Percentiles rank a stretch among this genome's conserved stretches.
phyloP scores from a whole-genome alignment of 2,113 vertebrate species.

The Zosterops pallidus region DNA sequence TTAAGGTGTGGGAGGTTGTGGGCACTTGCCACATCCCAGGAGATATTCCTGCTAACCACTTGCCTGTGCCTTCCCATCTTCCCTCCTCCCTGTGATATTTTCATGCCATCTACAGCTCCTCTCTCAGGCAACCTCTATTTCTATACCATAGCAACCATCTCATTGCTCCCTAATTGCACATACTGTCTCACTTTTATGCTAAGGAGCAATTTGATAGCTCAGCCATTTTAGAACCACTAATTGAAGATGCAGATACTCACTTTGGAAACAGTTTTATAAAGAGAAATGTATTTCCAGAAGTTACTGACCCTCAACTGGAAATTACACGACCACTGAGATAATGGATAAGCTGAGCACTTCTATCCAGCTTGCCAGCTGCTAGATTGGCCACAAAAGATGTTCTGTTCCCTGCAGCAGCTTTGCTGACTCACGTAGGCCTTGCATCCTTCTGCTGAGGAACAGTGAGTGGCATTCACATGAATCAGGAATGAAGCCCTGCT shows the following conservation, averaged over 20 bases:
- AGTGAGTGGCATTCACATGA: fast-evolving
- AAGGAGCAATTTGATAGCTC: constrained; percentile 26
- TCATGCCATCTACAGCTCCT: neutral
- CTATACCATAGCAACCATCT: constrained; percentile 53
- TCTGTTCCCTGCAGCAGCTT: neutral
- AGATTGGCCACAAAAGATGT: neutral
- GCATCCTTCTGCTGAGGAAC: neutral
- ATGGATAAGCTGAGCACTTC: neutral
- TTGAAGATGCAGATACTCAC: neutral
- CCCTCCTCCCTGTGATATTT: neutral
- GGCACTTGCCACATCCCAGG: neutral
- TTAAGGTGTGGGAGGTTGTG: neutral
- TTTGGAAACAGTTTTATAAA: neutral
- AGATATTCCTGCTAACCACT: neutral
- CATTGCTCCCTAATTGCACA: constrained; percentile 20
- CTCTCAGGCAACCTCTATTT: constrained; percentile 55
- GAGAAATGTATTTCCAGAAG: neutral
- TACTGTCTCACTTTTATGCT: constrained; percentile 45
- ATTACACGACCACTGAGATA: neutral
- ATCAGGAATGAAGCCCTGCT: neutral
- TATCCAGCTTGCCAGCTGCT: neutral
- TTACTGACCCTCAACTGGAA: neutral
- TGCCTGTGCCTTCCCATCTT: neutral
- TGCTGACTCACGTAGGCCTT: neutral
- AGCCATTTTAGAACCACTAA: constrained; percentile 41